These are phyloP conservation scores for Eulemur albifrons DNA, from an alignment of 2,797 vertebrate species.

Conservation along the genomic window DNA sequence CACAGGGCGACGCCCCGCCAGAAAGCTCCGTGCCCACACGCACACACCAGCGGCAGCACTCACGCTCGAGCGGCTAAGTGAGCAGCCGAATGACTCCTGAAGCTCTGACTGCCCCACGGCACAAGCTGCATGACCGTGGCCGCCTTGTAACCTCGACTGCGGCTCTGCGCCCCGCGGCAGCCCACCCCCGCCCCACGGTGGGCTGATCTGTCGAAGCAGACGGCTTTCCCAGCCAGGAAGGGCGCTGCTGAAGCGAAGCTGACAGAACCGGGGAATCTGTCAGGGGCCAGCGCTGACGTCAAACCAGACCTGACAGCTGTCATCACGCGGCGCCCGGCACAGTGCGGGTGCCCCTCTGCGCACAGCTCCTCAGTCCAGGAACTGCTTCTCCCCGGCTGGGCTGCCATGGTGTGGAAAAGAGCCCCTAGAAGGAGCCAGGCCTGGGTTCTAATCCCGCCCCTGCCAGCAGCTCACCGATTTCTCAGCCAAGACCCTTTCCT, in stretches of 20 bases:
- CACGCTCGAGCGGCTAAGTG: not conserved
- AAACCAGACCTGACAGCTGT: conserved; percentile 44
- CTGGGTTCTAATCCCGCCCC: not conserved
- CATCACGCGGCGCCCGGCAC: not conserved
- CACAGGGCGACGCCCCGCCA: not conserved
- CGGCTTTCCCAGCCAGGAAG: conserved; percentile 13
- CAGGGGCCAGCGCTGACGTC: conserved; percentile 38
- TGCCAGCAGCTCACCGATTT: not conserved
- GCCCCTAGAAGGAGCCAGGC: not conserved
- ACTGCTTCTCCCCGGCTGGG: not conserved
- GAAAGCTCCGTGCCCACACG: not conserved
- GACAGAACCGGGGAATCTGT: conserved; percentile 29
- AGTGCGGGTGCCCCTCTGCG: not conserved
- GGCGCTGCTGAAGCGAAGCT: not conserved
- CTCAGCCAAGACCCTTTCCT: not conserved
- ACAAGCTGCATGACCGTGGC: not conserved
- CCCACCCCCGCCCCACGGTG: rapidly evolving
- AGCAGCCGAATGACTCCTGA: not conserved
- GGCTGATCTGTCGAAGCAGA: not conserved
- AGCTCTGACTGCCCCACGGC: not conserved
- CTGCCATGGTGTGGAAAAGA: not conserved
- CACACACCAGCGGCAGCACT: too few relatives aligned
- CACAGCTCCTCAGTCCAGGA: not conserved
- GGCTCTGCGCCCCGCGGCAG: not conserved
- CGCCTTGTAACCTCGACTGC: rapidly evolving